phyloP scores from a whole-genome alignment of 2,113 vertebrate genomes.

The Dinomys branickii region DNA sequence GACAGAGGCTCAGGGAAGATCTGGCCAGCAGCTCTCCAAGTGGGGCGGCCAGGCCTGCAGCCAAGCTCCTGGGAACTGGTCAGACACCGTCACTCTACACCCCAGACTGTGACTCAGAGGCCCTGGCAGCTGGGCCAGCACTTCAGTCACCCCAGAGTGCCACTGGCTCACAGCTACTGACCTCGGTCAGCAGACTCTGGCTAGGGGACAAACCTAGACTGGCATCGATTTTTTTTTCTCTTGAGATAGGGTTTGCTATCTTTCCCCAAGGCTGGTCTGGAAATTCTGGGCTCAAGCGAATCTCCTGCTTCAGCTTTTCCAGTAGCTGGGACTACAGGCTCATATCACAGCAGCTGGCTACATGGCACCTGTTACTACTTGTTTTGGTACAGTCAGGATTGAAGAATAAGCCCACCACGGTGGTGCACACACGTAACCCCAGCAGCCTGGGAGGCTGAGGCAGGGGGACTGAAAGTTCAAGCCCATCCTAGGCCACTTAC shows the following conservation, averaged over 20 bases:
- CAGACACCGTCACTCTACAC: neutral
- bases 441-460: neutral
- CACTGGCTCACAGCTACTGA: neutral
- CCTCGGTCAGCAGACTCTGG: neutral
- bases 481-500: neutral
- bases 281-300: neutral
- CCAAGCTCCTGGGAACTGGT: neutral
- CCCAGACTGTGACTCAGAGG: neutral
- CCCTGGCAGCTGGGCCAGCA: neutral
- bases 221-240: neutral
- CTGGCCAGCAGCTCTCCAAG: neutral
- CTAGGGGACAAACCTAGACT: neutral
- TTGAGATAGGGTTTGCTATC: neutral
- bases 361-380: no score
- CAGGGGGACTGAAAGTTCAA: neutral
- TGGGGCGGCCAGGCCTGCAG: neutral
- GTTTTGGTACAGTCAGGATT: neutral
- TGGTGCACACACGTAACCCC: neutral
- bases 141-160: neutral
- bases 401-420: no score
- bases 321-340: neutral
- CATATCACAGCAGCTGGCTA: fast-evolving
- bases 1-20: neutral
- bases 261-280: neutral
- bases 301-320: neutral